Evolutionary conservation across 1,140 invertebrate species (phyloP), one percentile per base, ranked within the genome.

Genomic region (Chelonus insularis): DNA sequence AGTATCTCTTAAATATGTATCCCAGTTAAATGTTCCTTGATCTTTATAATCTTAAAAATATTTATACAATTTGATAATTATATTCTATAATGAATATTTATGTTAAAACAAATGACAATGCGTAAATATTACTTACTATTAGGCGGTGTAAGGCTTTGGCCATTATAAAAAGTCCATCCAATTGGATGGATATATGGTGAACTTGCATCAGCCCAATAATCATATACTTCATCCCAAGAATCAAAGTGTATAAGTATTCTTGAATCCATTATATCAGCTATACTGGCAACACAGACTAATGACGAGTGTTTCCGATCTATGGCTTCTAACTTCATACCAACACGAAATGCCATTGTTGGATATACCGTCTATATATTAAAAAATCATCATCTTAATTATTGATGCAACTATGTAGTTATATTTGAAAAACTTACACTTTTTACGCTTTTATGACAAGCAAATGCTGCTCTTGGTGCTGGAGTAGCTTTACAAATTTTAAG

Each of bases 281-380:
- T 87, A 20, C 91, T 92, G 1, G 95, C 94, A n/a, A 95, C 94
- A 73, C 95, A 95, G 18, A 95, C 88, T 34, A 91, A 76, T 0
- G 86, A 87, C 6, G 89, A 89, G 78, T 97, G 94, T 73, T 94
- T 95, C 32, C 91, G 87, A 79, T 98, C 95, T 41, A 97, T 93
- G 6, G 96, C 95, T 82, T 98, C 96, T 20, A 98, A 77, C 80
- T 97, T 97, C 93, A 94, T 94, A 29, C 94, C 94, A 52, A 92
- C 82, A 37, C 89, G 84, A 75, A 96, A 96, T 12, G 86, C 86
- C 76, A 87, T 91, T 6, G 59, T 50, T 32, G 89, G 88, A 69
- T 88, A 89, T 36, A 88, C 84, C 11, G 87, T 82, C 86, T 90
- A 4, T 48, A 21, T 23, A 11, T 20, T 29, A 2, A 51, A 56